phyloP scores from a whole-genome alignment of 1,140 invertebrate species.

The Papilio machaon region DNA sequence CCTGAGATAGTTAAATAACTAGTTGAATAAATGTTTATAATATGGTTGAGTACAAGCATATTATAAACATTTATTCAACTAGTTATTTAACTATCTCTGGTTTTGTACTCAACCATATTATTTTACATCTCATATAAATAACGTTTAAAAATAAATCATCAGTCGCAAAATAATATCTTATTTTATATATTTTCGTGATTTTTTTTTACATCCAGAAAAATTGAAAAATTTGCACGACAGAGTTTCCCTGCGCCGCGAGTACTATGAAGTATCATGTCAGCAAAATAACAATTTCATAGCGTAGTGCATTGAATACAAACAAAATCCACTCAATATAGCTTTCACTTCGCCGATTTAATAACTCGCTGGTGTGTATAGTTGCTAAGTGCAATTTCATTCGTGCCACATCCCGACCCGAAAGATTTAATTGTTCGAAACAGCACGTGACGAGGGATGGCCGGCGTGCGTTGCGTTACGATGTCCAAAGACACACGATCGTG shows the following conservation, averaged over 20 bases:
- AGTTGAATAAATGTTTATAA: not conserved
- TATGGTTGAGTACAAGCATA: too few species aligned
- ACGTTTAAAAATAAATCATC: not conserved
- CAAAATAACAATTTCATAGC: slow-evolving; percentile 28
- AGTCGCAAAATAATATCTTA: too few species aligned
- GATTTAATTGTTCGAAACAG: slow-evolving; percentile 30
- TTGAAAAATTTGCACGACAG: not conserved
- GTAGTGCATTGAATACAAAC: slow-evolving; percentile 5
- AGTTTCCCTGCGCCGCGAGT: not conserved
- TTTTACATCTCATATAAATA: not conserved
- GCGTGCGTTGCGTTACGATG: not conserved
- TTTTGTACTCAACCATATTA: too few species aligned
- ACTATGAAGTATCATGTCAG: not conserved
- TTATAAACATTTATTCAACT: too few species aligned
- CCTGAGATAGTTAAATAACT: not conserved
- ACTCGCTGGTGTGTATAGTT: not conserved
- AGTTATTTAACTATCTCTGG: too few species aligned
- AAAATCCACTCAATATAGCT: slow-evolving; percentile 8
- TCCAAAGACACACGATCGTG: slow-evolving; percentile 8
- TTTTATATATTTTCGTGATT: not conserved
- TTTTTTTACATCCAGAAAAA: not conserved
- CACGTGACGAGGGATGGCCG: slow-evolving; percentile 2
- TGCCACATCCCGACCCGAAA: not conserved
- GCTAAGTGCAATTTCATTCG: slow-evolving; percentile 30
- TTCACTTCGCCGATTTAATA: slow-evolving; percentile 31